Evolutionary conservation across 53 echinoderm and acorn worm genomes (phyloP), one percentile per base, ranked within the genome.

Genomic region (Pentamera pediparva): DNA sequence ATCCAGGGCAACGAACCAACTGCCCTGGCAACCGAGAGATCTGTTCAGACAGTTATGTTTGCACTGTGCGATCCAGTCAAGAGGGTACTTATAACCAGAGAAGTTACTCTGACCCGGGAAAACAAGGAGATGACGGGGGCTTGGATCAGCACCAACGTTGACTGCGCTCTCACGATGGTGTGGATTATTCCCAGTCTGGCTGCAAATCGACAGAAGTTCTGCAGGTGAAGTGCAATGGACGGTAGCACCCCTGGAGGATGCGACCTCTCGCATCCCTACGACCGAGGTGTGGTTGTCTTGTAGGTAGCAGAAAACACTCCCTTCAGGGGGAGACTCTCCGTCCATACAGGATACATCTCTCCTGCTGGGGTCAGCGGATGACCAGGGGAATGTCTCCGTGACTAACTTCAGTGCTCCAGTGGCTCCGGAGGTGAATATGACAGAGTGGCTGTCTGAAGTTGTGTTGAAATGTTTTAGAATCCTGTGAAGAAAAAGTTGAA

Each of bases 241-340:
- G 4, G 65, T 58, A 18, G 87, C 95, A 25, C 87, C 90, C 32
- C 76, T 78, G 4, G 56, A 36, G 35, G 30, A 59, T 6, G 95
- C 95, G 25, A 84, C 49, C 56, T 94, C 95, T 62, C 95, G 74
- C 87, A 94, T 94, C 0, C 95, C 95, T 17, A 94, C 79, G 19
- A 91, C 82, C 17, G 95, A 94, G 4, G 95, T 94, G 36, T 94
- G 95, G 50, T 87, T 85, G 73, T 94, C 88, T n/a, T 87, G 64
- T 15, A 94, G 75, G 75, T 90, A 94, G 71, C 84, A 85, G 47
- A 94, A 90, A 32, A 83, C 58, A 32, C 70, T 70, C 5, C 81
- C 81, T n/a, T 33, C 38, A 4, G 20, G 17, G 8, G 22, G 35
- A 11, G 43, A 10, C 36, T 20, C 56, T 31, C 39, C 36, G 26